Conservation (phyloP, 2,888 invertebrate species). For the Calephelis perditalis region DNA sequence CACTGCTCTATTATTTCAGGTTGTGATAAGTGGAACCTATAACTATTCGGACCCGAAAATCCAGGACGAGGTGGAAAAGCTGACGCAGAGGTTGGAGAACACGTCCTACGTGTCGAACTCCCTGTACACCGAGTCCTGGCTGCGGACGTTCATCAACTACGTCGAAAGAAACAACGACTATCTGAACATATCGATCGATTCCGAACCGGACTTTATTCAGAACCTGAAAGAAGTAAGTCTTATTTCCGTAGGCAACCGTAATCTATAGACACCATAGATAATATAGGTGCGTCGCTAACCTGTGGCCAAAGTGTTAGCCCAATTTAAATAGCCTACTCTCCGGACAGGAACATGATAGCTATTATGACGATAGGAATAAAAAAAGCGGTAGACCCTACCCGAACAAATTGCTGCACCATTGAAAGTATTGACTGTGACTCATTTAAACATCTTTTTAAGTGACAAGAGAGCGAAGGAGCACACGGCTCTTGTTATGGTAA, state of each 20-base stretch:
- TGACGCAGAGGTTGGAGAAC: constrained; percentile 87
- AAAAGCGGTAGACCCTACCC: too few species aligned
- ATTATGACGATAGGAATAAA: too few species aligned
- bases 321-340: too few species aligned
- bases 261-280: background rate
- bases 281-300: background rate
- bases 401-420: too few species aligned
- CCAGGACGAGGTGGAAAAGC: constrained; percentile 87
- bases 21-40: constrained; percentile 87
- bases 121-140: constrained; percentile 92
- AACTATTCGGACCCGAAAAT: constrained; percentile 89
- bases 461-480: too few species aligned
- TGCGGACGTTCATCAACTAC: constrained; percentile 88
- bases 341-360: too few species aligned
- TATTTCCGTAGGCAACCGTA: background rate
- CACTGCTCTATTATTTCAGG: constrained; percentile 63
- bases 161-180: constrained; percentile 85
- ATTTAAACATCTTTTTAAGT: too few species aligned
- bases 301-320: too few species aligned
- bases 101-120: constrained; percentile 88
- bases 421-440: too few species aligned
- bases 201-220: constrained; percentile 84
- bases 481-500: too few species aligned
- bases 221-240: constrained; percentile 83
- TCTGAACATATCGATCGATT: constrained; percentile 85